These are phyloP conservation scores for Lasiurus borealis DNA, from an alignment of 2,113 vertebrate species.

Conservation along the genomic window DNA sequence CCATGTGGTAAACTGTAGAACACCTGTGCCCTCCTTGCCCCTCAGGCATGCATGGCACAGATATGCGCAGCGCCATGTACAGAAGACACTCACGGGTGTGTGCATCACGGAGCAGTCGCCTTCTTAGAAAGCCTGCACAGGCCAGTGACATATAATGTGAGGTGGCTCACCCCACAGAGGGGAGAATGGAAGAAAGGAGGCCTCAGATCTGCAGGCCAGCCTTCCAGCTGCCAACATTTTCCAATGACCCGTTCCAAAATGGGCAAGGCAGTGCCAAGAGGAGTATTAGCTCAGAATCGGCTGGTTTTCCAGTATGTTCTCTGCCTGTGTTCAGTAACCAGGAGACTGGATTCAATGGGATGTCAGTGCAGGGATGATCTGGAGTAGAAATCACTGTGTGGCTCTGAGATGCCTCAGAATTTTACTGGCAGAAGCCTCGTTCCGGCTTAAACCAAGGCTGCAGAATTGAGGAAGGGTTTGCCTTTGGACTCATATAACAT, in stretches of 20 bases:
- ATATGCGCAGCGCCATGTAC: accelerated
- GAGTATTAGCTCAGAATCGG: not conserved
- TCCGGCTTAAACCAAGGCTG: not conserved
- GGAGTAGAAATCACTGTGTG: not conserved
- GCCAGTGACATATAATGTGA: not conserved
- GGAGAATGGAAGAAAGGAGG: not conserved
- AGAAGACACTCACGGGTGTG: not conserved
- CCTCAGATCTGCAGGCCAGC: not conserved
- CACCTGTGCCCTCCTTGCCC: too few relatives aligned
- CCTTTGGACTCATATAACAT: not conserved
- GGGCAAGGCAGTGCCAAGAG: not conserved
- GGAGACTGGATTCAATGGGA: conserved; percentile 3
- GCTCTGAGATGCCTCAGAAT: not conserved
- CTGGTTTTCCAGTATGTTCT: not conserved
- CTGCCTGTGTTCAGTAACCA: conserved; percentile 17
- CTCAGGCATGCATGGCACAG: not conserved
- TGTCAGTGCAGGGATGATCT: not conserved
- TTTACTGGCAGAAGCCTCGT: not conserved
- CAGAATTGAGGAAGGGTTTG: not conserved
- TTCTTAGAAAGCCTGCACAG: not conserved
- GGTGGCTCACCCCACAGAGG: not conserved
- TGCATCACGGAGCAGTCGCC: not conserved
- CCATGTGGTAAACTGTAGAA: not conserved
- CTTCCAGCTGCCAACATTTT: conserved; percentile 56
- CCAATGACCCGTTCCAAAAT: not conserved